Evolutionary conservation across 2,888 invertebrate genomes (phyloP).

Genomic region (Polyploca ridens): DNA sequence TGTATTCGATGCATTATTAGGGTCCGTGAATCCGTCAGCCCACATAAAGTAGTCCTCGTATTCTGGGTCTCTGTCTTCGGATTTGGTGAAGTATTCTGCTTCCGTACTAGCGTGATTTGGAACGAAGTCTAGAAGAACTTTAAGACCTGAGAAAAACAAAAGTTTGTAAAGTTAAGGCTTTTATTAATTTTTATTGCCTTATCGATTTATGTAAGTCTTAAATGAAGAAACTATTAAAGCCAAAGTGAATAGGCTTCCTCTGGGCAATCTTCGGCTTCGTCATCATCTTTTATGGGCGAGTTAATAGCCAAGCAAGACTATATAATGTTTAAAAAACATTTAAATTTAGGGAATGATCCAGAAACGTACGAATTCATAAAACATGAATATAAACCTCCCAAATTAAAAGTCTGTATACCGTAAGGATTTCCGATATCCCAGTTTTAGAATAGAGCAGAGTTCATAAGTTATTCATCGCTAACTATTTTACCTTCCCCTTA

Average conservation of each 20-base stretch:
- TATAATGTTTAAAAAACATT: no score
- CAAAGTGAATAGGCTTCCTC: no score
- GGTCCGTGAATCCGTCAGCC: constrained; percentile 83
- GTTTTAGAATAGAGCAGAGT: neutral
- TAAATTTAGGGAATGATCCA: neutral
- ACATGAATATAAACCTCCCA: constrained; percentile 5
- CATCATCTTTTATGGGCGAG: neutral
- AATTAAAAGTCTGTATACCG: neutral
- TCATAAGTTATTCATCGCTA: neutral
- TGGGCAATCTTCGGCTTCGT: no score
- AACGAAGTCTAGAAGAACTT: constrained; percentile 87
- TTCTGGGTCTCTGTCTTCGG: constrained; percentile 83
- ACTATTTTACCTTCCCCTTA: neutral
- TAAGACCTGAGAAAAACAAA: constrained; percentile 55
- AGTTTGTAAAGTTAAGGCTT: no score
- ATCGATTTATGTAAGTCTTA: no score
- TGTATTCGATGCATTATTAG: constrained; percentile 52
- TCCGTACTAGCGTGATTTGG: constrained; percentile 89
- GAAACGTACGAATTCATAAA: constrained; percentile 13
- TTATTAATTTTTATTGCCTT: no score
- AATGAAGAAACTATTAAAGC: no score
- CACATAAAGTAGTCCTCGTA: constrained; percentile 92
- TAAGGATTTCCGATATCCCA: neutral
- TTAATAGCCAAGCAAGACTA: no score
- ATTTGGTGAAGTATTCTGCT: constrained; percentile 92